A percentile compares a stretch with the other conserved stretches of the same genome.
phyloP scores from a whole-genome alignment of 2,888 invertebrate genomes.

The Phragmatobia fuliginosa region DNA sequence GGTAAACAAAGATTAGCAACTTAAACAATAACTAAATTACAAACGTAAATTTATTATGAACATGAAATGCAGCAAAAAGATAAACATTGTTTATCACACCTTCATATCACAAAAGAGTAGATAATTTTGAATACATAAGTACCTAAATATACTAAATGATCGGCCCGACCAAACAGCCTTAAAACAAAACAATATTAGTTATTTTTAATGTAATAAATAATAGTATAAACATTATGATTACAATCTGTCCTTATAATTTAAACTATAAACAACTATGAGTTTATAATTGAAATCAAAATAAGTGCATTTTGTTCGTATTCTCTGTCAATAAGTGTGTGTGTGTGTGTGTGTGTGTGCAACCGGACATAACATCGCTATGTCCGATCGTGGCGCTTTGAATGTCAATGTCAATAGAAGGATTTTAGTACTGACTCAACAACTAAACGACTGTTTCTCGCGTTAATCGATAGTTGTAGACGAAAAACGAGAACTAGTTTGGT shows the following conservation, averaged over 20 bases:
- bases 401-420: conserved; percentile 51
- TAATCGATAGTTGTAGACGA: background rate
- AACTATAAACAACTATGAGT: background rate
- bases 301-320: background rate
- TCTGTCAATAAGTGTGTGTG: conserved; percentile 11
- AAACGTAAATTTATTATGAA: too few relatives aligned
- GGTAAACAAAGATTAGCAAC: too few relatives aligned
- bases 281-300: background rate
- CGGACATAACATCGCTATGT: conserved; percentile 52
- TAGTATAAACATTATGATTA: background rate
- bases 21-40: too few relatives aligned
- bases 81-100: too few relatives aligned
- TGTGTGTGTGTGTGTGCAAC: conserved; percentile 28
- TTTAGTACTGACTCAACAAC: conserved; percentile 31
- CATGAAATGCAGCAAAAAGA: too few relatives aligned
- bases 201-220: too few relatives aligned
- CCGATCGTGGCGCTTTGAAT: conserved; percentile 48
- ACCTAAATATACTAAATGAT: too few relatives aligned
- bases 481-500: background rate
- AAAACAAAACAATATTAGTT: background rate
- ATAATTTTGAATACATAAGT: too few relatives aligned
- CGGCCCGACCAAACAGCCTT: too few relatives aligned
- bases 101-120: too few relatives aligned
- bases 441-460: background rate
- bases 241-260: background rate